These are phyloP conservation scores for Thymelicus lineola DNA, from an alignment of 2,888 invertebrate genomes.

Conservation along the genomic window DNA sequence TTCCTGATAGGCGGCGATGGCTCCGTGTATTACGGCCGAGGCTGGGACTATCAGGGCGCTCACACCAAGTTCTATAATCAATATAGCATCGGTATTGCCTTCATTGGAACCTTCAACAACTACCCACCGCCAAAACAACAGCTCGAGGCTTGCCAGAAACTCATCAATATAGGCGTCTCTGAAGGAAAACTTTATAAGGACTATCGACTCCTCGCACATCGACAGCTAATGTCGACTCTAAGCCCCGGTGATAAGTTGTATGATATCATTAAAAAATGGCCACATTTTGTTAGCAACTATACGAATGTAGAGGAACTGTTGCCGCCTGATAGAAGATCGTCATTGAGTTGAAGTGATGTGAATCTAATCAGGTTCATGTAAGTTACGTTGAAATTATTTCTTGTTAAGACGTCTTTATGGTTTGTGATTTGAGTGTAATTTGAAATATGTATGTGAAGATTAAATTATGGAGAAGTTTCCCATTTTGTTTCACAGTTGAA, in stretches of 20 bases:
- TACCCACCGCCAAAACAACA: constrained; percentile 75
- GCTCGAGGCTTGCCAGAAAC: constrained; percentile 85
- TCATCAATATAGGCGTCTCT: constrained; percentile 87
- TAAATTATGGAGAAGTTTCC: no score
- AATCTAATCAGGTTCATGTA: neutral
- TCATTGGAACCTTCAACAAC: constrained; percentile 89
- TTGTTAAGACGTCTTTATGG: no score
- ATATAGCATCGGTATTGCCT: constrained; percentile 88
- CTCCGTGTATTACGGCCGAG: constrained; percentile 89
- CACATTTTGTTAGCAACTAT: constrained; percentile 84
- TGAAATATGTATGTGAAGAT: no score
- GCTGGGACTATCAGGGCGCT: constrained; percentile 90
- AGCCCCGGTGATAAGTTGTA: constrained; percentile 89
- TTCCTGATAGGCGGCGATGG: constrained; percentile 93
- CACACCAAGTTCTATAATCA: constrained; percentile 88
- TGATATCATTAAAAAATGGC: constrained; percentile 88
- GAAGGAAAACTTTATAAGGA: constrained; percentile 85
- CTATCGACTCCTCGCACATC: constrained; percentile 88
- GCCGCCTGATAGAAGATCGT: constrained; percentile 54
- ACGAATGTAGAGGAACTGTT: constrained; percentile 56
- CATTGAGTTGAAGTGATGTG: neutral
- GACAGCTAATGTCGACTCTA: constrained; percentile 87
- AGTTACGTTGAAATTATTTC: no score
- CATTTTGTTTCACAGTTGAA: no score
- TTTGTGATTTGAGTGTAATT: no score